These are phyloP conservation scores for Knipowitschia caucasica DNA, from an alignment of 2,797 vertebrate genomes.

Conservation along the genomic window DNA sequence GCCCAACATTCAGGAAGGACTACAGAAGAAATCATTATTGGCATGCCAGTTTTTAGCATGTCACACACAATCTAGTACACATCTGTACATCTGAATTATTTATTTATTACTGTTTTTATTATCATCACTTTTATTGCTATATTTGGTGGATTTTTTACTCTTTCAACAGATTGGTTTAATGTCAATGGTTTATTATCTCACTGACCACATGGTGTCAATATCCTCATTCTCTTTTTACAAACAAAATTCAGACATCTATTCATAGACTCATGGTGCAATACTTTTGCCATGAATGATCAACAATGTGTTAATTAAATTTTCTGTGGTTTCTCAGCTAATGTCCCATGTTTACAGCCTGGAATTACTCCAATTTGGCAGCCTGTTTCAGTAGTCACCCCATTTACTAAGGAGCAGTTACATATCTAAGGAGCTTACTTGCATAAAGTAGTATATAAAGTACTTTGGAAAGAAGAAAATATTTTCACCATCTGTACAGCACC, in stretches of 20 bases:
- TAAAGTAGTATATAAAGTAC: slow-evolving; percentile 32
- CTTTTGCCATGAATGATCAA: slow-evolving; percentile 43
- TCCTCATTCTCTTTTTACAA: slow-evolving; percentile 34
- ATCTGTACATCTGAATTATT: slow-evolving; percentile 62
- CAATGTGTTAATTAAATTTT: slow-evolving; percentile 40
- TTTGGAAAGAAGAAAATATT: slow-evolving; percentile 53
- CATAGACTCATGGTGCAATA: slow-evolving; percentile 46
- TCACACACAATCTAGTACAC: slow-evolving; percentile 62
- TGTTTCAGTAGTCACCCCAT: slow-evolving; percentile 38
- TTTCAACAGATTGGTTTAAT: slow-evolving; percentile 69
- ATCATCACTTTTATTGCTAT: slow-evolving; percentile 72
- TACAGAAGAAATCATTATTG: slow-evolving; percentile 33
- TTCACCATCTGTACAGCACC: slow-evolving; percentile 77
- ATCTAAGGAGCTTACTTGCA: slow-evolving; percentile 48
- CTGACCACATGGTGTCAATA: slow-evolving; percentile 54
- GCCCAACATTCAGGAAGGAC: slow-evolving; percentile 56
- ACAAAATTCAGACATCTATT: slow-evolving; percentile 34
- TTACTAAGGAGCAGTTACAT: slow-evolving; percentile 36
- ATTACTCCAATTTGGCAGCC: slow-evolving; percentile 41
- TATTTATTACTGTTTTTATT: slow-evolving; percentile 77
- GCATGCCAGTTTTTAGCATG: slow-evolving; percentile 38
- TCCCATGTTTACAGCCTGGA: slow-evolving; percentile 56
- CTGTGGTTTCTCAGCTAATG: slow-evolving; percentile 46
- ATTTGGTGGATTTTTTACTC: slow-evolving; percentile 74
- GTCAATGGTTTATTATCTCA: slow-evolving; percentile 64